A percentile compares a stretch with the other conserved stretches of the same genome.
Evolutionary conservation across 1,140 invertebrate genomes (phyloP).

Genomic region (Drosophila parabipectinata): DNA sequence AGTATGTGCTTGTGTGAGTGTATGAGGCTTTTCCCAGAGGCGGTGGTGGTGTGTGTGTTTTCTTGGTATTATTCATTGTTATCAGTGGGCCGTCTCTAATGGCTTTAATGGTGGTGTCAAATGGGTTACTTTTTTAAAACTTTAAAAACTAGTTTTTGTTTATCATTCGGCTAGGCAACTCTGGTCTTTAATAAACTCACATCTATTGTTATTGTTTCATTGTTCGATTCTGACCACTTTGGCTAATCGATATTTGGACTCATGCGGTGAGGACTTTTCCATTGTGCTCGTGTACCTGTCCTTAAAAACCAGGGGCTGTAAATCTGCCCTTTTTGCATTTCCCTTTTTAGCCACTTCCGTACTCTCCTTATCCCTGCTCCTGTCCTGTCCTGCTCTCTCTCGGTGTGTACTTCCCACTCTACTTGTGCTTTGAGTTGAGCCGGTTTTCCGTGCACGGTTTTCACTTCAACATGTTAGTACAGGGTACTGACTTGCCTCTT

Average conservation of each 20-base stretch:
- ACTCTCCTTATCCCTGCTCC: slow-evolving; percentile 7
- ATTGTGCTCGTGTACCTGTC: slow-evolving; percentile 34
- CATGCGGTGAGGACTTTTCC: slow-evolving; percentile 3
- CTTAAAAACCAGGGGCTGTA: slow-evolving; percentile 9
- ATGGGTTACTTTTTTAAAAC: no score
- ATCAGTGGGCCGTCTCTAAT: slow-evolving; percentile 17
- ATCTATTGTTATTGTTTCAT: not conserved
- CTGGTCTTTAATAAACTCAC: no score
- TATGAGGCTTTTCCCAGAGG: slow-evolving; percentile 6
- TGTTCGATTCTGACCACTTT: not conserved
- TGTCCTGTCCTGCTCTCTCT: not conserved
- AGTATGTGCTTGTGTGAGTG: slow-evolving; percentile 19
- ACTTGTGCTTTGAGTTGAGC: slow-evolving; percentile 29
- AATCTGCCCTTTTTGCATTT: slow-evolving; percentile 28
- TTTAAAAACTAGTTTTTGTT: no score
- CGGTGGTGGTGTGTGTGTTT: slow-evolving; percentile 30
- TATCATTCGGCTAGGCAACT: no score
- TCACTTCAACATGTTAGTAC: slow-evolving; percentile 6
- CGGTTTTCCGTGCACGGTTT: slow-evolving; percentile 19
- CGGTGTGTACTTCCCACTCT: not conserved
- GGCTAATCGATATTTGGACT: slow-evolving; percentile 12
- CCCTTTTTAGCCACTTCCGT: slow-evolving; percentile 24
- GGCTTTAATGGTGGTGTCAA: not conserved
- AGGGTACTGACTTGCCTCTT: slow-evolving; percentile 20
- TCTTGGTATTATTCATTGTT: slow-evolving; percentile 26